A percentile compares a stretch with the other conserved stretches of the same genome.
Evolutionary conservation across 2,113 vertebrate genomes (phyloP).

Genomic region (Rattus rattus): DNA sequence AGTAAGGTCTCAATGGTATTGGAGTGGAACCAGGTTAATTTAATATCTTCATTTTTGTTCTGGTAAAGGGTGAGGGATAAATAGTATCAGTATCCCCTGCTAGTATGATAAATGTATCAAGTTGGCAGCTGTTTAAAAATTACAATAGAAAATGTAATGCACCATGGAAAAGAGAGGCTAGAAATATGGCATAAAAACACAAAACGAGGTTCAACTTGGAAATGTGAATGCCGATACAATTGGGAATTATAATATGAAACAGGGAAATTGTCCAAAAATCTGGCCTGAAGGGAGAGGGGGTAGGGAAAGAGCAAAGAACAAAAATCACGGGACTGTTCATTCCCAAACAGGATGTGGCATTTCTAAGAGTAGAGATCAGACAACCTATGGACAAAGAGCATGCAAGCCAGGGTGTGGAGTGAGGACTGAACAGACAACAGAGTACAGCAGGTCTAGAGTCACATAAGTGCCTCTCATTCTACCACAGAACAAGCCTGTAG

Average conservation of each 20-base stretch:
- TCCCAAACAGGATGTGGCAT: constrained; percentile 19
- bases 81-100: neutral
- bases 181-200: constrained; percentile 65
- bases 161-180: constrained; percentile 70
- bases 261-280: constrained; percentile 67
- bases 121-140: constrained; percentile 68
- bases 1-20: constrained; percentile 25
- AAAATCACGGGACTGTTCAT: constrained; percentile 49
- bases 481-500: neutral
- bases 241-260: constrained; percentile 68
- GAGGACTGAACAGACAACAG: neutral
- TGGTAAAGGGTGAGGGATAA: neutral
- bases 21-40: constrained; percentile 61
- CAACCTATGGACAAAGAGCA: neutral
- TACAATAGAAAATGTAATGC: neutral
- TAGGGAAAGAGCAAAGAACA: constrained; percentile 43
- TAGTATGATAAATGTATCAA: constrained; percentile 57
- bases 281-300: constrained; percentile 41
- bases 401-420: neutral
- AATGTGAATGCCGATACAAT: constrained; percentile 60
- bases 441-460: neutral
- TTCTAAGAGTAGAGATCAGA: constrained; percentile 46
- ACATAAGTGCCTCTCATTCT: neutral
- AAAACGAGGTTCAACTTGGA: constrained; percentile 75
- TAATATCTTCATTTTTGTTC: constrained; percentile 63